Evolutionary conservation across 2,113 vertebrate species (phyloP), one percentile per base, ranked within the genome.

Genomic region (Chaenocephalus aceratus): DNA sequence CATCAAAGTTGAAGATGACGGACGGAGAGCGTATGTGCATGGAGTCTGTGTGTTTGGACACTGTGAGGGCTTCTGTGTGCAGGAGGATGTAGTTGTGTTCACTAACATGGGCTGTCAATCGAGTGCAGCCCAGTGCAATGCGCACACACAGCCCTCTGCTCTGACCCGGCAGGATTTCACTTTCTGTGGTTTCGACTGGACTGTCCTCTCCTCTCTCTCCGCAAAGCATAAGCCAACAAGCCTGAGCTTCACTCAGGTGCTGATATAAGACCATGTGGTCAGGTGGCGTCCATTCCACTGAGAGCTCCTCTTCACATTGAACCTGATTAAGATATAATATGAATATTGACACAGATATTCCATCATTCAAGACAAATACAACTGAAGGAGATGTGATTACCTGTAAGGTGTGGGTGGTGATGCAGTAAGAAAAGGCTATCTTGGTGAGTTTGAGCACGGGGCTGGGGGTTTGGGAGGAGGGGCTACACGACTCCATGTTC

Each of bases 251-350:
- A 62, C 95, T 87, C 54, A 92, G 66, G 84, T 99, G 98, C 61
- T 99, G 97, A 86, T 97, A 99, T 21, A 99, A 83, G 80, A 97
- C 96, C 97, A 99, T 99, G 93, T 99, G 98, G 90, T 97, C 96
- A 0, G 95, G 92, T 0, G 98, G 97, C 1, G 96, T 97, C 98
- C 98, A 99, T 3, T 96, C 94, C 3, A 97, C 80, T 0, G 85
- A 86, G 75, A 99, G 91, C 46, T 95, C 94, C n/a, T 97, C 92
- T 0, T 96, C 94, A 2, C 96, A 97, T 59, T 95, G 95, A 83
- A 98, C 87, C 98, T 99, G 87, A 56, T 54, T 3, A 70, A 68
- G 46, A 71, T 3, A 54, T 11, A 46, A 65, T 16, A 65, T 41
- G 9, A 79, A 73, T 54, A 53, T 2, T 30, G 18, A 53, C 44